Evolutionary conservation across 2,888 invertebrate genomes (phyloP), one percentile per base, ranked within the genome.

Genomic region (Phragmatobia fuliginosa): DNA sequence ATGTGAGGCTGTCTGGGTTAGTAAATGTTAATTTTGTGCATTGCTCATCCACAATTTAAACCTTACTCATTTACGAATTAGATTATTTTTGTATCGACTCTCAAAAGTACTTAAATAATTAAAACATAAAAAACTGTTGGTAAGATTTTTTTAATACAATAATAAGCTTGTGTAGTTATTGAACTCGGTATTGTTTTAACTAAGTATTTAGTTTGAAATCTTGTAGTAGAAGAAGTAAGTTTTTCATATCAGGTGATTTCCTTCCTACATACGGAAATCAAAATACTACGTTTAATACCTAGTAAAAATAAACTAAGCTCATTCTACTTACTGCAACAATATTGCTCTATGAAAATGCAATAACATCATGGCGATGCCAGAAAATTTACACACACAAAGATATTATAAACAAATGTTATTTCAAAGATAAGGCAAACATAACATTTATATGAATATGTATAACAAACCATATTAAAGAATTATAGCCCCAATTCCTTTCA

Each of bases 331-430:
- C 56, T 56, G 56, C 28, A 56, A 56, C 28, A 14, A 28, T 25
- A 56, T 14, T 56, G 8, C n/a, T 49, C 11, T 52, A 28, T 63
- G 18, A 36, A 52, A 45, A 52, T 64, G 25, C 25, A 52, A 52
- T 16, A 36, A 36, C 33, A 33, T 64, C 36, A 21, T 2, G 11
- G 10, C 11, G 28, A 28, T 62, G 31, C 18, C 41, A 41, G 38
- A 62, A 62, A 41, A 41, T 62, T 18, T 62, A 74, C 62, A 66
- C 61, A 68, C 61, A 80, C 52, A 70, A 79, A 64, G 67, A 77
- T 73, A 77, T 70, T 49, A 75, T 73, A 77, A 77, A 77, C 67
- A 73, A 70, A 21, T n/a, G 14, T 63, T 65, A 71, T 69, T 73
- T 80, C 63, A 72, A 71, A 77, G 41, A 77, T 75, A 61, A 61